phyloP scores from a whole-genome alignment of 2,888 invertebrate genomes.

The Caradrina clavipalpis region DNA sequence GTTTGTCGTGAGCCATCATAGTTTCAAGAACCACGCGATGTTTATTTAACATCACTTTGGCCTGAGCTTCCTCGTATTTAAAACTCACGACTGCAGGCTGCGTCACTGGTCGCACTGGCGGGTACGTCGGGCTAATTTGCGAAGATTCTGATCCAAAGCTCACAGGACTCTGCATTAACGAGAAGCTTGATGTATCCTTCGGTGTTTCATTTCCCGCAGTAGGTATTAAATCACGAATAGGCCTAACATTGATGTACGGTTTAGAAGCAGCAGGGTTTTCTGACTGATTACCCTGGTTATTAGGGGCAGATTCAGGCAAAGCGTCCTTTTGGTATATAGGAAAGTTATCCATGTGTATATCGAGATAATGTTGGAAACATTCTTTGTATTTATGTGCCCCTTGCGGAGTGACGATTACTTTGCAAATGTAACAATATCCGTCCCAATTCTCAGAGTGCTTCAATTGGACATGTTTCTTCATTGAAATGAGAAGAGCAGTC shows the following conservation, averaged over 20 bases:
- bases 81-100: conserved; percentile 58
- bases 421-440: conserved; percentile 90
- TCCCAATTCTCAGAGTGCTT: conserved; percentile 89
- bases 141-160: conserved; percentile 82
- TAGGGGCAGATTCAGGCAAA: conserved; percentile 40
- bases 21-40: conserved; percentile 83
- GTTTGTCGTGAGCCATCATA: conserved; percentile 86
- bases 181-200: conserved; percentile 66
- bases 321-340: conserved; percentile 73
- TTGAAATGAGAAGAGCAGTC: conserved; percentile 82
- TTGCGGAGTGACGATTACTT: conserved; percentile 84
- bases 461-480: conserved; percentile 85
- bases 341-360: conserved; percentile 85
- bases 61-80: conserved; percentile 82
- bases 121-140: conserved; percentile 65
- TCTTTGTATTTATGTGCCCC: conserved; percentile 80
- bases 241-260: conserved; percentile 81
- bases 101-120: conserved; percentile 48
- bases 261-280: conserved; percentile 60
- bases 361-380: conserved; percentile 84
- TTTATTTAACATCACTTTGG: conserved; percentile 80
- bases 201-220: conserved; percentile 41
- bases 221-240: conserved; percentile 82
- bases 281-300: conserved; percentile 24
- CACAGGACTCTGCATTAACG: conserved; percentile 89